Conservation (phyloP, 2,797 vertebrate genomes). For the Etheostoma perlongum region DNA sequence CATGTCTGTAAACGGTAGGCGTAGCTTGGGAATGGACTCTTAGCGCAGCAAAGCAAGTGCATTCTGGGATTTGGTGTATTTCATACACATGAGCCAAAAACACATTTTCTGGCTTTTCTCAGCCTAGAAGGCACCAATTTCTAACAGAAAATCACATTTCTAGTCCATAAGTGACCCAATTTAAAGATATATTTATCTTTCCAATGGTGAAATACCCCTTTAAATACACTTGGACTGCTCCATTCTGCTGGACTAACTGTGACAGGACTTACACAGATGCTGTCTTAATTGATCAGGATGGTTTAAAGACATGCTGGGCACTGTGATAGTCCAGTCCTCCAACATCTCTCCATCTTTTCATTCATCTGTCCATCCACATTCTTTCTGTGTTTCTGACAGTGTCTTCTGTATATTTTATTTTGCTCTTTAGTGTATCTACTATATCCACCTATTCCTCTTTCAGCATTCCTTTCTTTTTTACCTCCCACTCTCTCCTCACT, state of each 20-base stretch:
- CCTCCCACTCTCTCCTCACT: conserved; percentile 50
- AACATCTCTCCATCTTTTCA: background rate
- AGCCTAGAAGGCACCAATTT: too few relatives aligned
- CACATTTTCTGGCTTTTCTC: too few relatives aligned
- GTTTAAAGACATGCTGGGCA: background rate
- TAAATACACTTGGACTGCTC: background rate
- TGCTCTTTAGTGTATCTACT: background rate
- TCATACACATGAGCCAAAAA: too few relatives aligned
- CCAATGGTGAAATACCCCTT: too few relatives aligned
- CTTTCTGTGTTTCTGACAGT: conserved; percentile 12
- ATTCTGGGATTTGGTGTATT: too few relatives aligned
- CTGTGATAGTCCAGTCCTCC: background rate
- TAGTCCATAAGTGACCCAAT: too few relatives aligned
- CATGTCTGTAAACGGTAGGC: too few relatives aligned
- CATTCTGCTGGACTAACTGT: background rate
- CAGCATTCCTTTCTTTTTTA: conserved; percentile 49
- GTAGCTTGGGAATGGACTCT: too few relatives aligned
- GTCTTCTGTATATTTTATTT: background rate
- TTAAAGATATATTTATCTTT: too few relatives aligned
- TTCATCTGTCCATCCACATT: conserved; percentile 1
- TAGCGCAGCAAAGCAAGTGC: too few relatives aligned
- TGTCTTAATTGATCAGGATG: background rate
- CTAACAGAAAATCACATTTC: too few relatives aligned
- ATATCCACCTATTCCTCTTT: conserved; percentile 50
- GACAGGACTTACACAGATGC: background rate